Conservation (phyloP, 2,113 vertebrate genomes). For the Promerops cafer region DNA sequence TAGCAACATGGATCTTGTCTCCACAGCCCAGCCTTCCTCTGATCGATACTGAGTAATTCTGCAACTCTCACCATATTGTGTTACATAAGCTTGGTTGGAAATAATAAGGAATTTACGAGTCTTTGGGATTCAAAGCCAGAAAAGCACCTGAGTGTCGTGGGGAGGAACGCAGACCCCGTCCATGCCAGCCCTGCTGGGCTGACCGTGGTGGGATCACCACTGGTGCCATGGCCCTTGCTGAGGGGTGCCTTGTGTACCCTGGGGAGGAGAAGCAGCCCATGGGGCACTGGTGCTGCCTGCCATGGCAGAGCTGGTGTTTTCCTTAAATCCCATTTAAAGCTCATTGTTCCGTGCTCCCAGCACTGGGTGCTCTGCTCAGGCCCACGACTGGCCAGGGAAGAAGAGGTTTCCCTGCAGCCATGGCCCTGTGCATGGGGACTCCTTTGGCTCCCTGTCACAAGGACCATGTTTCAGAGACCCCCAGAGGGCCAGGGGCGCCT, state of each 20-base stretch:
- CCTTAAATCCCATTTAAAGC: background rate
- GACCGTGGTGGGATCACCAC: rapidly evolving
- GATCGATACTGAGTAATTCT: constrained; percentile 25
- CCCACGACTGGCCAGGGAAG: background rate
- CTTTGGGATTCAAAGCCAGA: background rate
- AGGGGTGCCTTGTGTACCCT: background rate
- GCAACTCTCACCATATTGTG: background rate
- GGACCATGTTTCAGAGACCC: rapidly evolving
- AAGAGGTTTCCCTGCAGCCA: background rate
- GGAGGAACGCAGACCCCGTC: background rate
- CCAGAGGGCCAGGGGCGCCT: background rate
- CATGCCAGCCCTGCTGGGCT: rapidly evolving
- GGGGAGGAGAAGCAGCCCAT: background rate
- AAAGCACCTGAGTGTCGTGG: background rate
- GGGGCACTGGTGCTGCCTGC: rapidly evolving
- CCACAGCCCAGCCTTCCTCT: constrained; percentile 11
- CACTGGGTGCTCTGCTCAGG: background rate
- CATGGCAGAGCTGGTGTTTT: background rate
- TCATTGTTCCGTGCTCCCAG: background rate
- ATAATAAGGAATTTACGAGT: background rate
- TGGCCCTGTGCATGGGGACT: rapidly evolving
- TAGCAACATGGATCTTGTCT: constrained; percentile 62
- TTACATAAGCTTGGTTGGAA: background rate
- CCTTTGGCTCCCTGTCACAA: background rate
- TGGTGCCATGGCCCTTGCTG: rapidly evolving